Conservation (phyloP, 1,140 invertebrate species). For the Drosophila miranda region DNA sequence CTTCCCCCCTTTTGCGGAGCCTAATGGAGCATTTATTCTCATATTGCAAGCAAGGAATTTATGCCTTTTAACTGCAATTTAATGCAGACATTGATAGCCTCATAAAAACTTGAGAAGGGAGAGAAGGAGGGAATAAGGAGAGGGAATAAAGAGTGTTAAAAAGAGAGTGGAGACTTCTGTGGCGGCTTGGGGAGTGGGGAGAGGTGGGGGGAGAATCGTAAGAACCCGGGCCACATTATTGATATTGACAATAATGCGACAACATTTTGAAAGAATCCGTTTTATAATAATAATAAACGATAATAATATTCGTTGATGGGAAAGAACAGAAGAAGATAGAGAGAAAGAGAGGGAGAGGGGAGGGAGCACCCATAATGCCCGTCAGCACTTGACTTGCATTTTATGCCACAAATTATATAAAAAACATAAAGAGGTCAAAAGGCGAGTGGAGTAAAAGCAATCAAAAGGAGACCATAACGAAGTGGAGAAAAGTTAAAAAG, state of each 20-base stretch:
- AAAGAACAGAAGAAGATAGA: conserved; percentile 13
- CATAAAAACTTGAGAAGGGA: conserved; percentile 22
- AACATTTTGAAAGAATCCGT: conserved; percentile 42
- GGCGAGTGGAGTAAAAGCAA: neutral
- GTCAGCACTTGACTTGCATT: conserved; percentile 38
- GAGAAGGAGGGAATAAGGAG: no score
- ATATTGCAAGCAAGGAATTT: conserved; percentile 20
- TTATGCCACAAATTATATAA: conserved; percentile 26
- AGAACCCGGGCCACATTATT: conserved; percentile 27
- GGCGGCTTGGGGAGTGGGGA: neutral
- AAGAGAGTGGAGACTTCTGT: neutral
- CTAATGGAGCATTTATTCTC: conserved; percentile 7
- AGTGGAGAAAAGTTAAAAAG: no score
- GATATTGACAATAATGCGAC: conserved; percentile 50
- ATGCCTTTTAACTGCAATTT: conserved; percentile 48
- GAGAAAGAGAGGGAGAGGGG: neutral
- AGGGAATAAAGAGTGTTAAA: no score
- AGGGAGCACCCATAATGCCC: conserved; percentile 12
- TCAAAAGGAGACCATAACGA: no score
- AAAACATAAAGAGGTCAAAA: conserved; percentile 25
- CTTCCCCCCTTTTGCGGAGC: neutral
- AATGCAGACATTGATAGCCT: conserved; percentile 48
- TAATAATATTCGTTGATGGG: conserved; percentile 33
- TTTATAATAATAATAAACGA: conserved; percentile 53
- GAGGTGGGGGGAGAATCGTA: neutral